Evolutionary conservation across 2,797 vertebrate genomes (phyloP).

Genomic region (Meriones psammophilus): DNA sequence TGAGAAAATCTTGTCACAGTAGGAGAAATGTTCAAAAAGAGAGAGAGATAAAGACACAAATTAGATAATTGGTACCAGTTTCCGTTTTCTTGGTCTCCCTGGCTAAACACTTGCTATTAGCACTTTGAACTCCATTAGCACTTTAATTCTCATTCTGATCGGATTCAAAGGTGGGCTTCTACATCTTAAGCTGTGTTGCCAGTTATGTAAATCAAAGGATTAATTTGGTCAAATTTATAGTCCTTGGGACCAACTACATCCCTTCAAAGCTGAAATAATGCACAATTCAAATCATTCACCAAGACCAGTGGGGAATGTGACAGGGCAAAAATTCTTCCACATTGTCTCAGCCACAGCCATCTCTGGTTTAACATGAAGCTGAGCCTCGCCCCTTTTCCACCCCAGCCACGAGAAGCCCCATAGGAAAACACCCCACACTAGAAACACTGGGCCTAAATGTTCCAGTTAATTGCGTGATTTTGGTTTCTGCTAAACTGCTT

Average conservation of each 20-base stretch:
- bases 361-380: neutral
- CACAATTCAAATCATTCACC: neutral
- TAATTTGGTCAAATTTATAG: neutral
- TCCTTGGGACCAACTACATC: neutral
- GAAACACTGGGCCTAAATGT: neutral
- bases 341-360: too few relatives aligned
- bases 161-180: neutral
- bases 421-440: neutral
- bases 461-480: neutral
- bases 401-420: neutral
- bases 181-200: neutral
- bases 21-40: too few relatives aligned
- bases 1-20: neutral
- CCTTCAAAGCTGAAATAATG: neutral
- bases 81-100: neutral
- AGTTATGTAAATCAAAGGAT: neutral
- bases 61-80: neutral
- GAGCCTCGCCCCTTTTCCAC: neutral
- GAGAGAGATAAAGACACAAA: neutral
- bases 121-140: neutral
- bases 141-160: neutral
- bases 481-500: neutral
- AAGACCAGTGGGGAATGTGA: neutral
- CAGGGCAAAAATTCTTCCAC: neutral
- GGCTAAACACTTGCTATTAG: too few relatives aligned